Base-by-base conservation (phyloP, 2,113 vertebrate species). In the Erythrocercus mccallii region DNA sequence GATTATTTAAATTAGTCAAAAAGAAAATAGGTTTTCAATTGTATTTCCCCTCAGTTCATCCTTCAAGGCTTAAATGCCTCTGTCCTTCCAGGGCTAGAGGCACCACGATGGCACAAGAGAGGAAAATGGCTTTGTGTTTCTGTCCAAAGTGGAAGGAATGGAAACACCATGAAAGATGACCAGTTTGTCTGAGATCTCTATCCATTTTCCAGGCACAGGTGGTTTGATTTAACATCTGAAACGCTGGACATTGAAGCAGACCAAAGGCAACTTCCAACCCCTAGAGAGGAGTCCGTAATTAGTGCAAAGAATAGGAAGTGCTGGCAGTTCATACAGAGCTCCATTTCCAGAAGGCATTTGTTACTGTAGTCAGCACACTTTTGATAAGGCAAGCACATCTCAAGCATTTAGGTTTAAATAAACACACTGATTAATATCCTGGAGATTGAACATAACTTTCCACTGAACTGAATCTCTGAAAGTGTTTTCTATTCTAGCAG, bases 181-280 rank as follows among this genome's bases (percentile, higher is more conserved):
- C 84, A 89, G 73, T 79, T 91, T 95, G 71, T 24, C 69, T 88
- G 85, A 92, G 60, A 90, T 90, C 79, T 94, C 88, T 83, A 90
- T 78, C 68, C 44, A 9, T 93, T 94, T 56, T 92, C 37, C 85
- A 95, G 82, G 42, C 79, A 78, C 71, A 96, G 76, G 92, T 96
- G 85, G 85, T 95, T 95, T 83, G 88, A 71, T 96, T 92, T 96
- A 95, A 28, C 80, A 88, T 92, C 64, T 92, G 80, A 93, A 93
- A 90, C 0, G 0, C 6, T 95, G 72, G 72, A 64, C 62, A 44
- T 37, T 94, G 80, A 93, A 78, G 51, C 30, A 90, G 74, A 88
- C 56, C 18, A 62, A 95, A 96, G 74, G 45, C 25, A 83, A 71
- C 64, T 86, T 96, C 60, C 76, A 93, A 16, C 3, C 79, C 25